These are phyloP conservation scores for Imbricaverruca yamaguchii DNA, from an alignment of 2,888 invertebrate species.

Conservation along the genomic window DNA sequence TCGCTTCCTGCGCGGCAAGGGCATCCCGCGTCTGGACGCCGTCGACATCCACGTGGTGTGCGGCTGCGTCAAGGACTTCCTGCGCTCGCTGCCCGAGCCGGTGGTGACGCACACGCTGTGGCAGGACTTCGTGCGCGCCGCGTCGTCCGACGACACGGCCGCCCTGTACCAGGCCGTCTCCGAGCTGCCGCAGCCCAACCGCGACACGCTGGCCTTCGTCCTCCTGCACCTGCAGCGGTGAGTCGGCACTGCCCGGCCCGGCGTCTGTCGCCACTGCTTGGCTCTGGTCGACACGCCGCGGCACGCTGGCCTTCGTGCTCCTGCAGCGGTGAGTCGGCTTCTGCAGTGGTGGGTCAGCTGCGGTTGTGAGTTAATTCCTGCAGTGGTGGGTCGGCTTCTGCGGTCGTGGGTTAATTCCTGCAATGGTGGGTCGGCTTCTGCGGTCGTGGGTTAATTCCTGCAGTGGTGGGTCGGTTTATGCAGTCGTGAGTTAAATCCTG, in stretches of 20 bases:
- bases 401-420: background rate
- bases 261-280: conserved; percentile 17
- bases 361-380: background rate
- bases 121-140: conserved; percentile 69
- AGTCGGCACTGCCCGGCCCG: conserved; percentile 27
- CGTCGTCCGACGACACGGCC: conserved; percentile 54
- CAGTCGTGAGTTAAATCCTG: background rate
- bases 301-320: background rate
- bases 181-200: conserved; percentile 80
- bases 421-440: background rate
- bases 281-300: background rate
- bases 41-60: conserved; percentile 79
- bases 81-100: conserved; percentile 80
- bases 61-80: conserved; percentile 89
- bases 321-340: background rate
- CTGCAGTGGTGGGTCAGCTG: background rate
- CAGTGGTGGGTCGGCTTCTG: background rate
- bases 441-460: background rate
- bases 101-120: conserved; percentile 73
- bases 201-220: conserved; percentile 89
- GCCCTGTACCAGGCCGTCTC: conserved; percentile 67
- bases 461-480: background rate
- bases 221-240: conserved; percentile 79
- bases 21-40: conserved; percentile 62
- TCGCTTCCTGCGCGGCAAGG: conserved; percentile 76